Conservation (phyloP, 1,140 invertebrate species). For the Drosophila rufa region DNA sequence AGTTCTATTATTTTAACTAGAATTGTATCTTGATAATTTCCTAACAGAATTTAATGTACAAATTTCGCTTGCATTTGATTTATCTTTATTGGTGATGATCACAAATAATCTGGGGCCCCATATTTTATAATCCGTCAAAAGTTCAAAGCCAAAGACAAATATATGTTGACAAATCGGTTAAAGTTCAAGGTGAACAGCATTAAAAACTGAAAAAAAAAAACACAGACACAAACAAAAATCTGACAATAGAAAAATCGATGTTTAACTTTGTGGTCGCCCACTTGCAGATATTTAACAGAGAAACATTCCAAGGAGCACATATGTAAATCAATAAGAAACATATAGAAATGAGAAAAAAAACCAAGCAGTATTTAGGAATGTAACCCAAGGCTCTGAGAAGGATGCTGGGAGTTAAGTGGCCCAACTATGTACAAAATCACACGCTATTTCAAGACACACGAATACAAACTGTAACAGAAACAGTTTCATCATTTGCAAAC, state of each 20-base stretch:
- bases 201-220: neutral
- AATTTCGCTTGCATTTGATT: too few species aligned
- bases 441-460: too few species aligned
- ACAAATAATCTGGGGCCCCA: neutral
- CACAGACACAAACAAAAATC: neutral
- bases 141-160: neutral
- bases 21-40: too few species aligned
- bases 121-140: neutral
- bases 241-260: neutral
- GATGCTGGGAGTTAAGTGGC: too few species aligned
- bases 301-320: slow-evolving; percentile 1
- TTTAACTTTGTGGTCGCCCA: slow-evolving; percentile 9
- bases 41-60: too few species aligned
- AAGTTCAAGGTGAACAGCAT: slow-evolving; percentile 12
- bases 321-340: neutral
- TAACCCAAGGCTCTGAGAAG: too few species aligned
- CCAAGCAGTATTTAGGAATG: too few species aligned
- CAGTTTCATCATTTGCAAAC: too few species aligned
- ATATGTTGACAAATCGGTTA: slow-evolving; percentile 10
- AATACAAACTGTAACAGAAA: too few species aligned
- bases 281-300: neutral
- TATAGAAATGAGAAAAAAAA: neutral
- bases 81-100: too few species aligned
- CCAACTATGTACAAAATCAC: too few species aligned
- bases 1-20: too few species aligned